phyloP scores from a whole-genome alignment of 2,888 invertebrate species.

The Odontothrips loti region DNA sequence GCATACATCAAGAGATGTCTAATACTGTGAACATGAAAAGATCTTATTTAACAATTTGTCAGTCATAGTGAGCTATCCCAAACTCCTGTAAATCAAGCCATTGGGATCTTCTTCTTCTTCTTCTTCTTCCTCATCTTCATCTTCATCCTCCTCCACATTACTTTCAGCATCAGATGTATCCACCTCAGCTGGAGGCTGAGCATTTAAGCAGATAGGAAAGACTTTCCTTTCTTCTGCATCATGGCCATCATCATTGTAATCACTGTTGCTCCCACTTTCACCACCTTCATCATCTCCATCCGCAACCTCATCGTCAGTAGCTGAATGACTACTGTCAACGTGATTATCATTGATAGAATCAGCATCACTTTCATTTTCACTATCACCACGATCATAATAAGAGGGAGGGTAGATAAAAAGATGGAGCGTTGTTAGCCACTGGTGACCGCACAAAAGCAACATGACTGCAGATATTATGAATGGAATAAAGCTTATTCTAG shows the following conservation, averaged over 20 bases:
- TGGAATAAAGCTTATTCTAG: not conserved
- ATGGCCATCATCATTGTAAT: not conserved
- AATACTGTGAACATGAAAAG: no score
- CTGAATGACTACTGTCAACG: not conserved
- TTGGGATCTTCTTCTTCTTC: not conserved
- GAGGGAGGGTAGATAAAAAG: not conserved
- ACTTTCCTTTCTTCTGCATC: not conserved
- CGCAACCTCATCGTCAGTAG: not conserved
- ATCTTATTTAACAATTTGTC: no score
- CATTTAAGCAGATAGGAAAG: not conserved
- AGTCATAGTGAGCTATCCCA: no score
- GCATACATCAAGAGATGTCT: no score
- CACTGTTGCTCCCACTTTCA: not conserved
- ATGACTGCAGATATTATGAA: not conserved
- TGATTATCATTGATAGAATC: slow-evolving; percentile 11
- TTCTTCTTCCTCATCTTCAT: no score
- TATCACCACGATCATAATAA: not conserved
- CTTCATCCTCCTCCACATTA: no score
- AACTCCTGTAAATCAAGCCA: not conserved
- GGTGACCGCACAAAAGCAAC: not conserved
- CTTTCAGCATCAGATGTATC: not conserved
- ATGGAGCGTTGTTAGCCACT: not conserved
- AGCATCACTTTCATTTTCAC: slow-evolving; percentile 13
- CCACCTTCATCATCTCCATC: slow-evolving; percentile 12
- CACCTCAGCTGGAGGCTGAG: not conserved